Conservation (phyloP, 2,888 invertebrate genomes). For the Stegophylla sp. region DNA sequence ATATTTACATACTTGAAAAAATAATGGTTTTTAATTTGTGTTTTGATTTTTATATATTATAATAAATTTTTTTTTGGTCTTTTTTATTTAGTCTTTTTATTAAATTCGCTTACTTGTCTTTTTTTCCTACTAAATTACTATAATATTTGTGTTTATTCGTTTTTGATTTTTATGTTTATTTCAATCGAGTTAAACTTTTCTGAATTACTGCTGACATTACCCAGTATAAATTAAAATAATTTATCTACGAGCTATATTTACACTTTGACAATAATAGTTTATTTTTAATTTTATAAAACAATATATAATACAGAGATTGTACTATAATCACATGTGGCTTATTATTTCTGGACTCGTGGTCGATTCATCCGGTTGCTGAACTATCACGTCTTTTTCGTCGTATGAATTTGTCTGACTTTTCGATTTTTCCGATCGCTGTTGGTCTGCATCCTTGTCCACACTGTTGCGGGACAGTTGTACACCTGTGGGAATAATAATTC, state of each 20-base stretch:
- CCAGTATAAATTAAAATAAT: not conserved
- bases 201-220: not conserved
- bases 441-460: not conserved
- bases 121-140: too few relatives aligned
- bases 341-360: conserved; percentile 28
- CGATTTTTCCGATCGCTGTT: not conserved
- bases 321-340: conserved; percentile 1
- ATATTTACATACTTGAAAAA: too few relatives aligned
- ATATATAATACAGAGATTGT: not conserved
- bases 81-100: too few relatives aligned
- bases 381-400: conserved; percentile 12
- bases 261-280: not conserved
- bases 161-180: not conserved
- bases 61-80: too few relatives aligned
- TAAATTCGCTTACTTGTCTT: too few relatives aligned
- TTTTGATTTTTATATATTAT: too few relatives aligned
- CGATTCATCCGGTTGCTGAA: not conserved
- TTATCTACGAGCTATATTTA: not conserved
- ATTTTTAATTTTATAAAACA: not conserved
- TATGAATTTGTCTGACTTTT: not conserved
- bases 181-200: not conserved
- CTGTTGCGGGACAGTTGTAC: not conserved
- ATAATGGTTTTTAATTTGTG: too few relatives aligned
- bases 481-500: not conserved
- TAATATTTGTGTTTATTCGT: too few relatives aligned